Conservation (phyloP, 2,113 vertebrate species). For the Gyps fulvus region DNA sequence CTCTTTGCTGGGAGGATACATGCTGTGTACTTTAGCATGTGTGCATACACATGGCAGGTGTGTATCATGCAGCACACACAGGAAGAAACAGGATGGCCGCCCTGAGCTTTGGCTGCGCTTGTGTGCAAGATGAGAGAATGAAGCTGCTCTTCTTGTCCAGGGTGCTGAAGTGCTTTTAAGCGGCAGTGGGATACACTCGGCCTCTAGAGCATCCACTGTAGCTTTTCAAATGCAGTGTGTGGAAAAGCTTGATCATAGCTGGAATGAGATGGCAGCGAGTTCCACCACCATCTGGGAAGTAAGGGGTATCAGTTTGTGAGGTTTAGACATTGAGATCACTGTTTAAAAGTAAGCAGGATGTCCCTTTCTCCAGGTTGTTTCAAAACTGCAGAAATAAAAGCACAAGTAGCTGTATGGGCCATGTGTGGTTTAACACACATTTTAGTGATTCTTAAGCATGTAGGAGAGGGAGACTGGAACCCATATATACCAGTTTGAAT, state of each 20-base stretch:
- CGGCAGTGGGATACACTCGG: rapidly evolving
- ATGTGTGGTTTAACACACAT: neutral
- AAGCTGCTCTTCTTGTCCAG: slow-evolving; percentile 41
- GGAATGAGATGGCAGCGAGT: neutral
- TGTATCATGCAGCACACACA: rapidly evolving
- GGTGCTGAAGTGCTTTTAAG: slow-evolving; percentile 36
- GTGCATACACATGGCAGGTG: rapidly evolving
- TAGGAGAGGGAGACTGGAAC: neutral
- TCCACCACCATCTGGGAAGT: neutral
- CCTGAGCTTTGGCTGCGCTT: neutral
- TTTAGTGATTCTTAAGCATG: neutral
- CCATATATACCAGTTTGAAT: neutral
- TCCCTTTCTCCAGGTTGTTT: neutral
- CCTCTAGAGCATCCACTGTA: neutral
- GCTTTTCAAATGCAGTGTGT: neutral
- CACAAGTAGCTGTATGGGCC: neutral
- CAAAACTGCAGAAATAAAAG: neutral
- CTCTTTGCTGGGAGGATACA: neutral
- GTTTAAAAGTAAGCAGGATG: neutral
- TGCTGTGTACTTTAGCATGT: neutral
- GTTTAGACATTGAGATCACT: neutral
- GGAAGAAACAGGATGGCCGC: neutral
- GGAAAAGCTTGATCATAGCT: neutral
- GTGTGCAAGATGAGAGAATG: rapidly evolving
- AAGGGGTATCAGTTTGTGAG: neutral